phyloP scores from a whole-genome alignment of 2,113 vertebrate species.

The Centropus unirufus region DNA sequence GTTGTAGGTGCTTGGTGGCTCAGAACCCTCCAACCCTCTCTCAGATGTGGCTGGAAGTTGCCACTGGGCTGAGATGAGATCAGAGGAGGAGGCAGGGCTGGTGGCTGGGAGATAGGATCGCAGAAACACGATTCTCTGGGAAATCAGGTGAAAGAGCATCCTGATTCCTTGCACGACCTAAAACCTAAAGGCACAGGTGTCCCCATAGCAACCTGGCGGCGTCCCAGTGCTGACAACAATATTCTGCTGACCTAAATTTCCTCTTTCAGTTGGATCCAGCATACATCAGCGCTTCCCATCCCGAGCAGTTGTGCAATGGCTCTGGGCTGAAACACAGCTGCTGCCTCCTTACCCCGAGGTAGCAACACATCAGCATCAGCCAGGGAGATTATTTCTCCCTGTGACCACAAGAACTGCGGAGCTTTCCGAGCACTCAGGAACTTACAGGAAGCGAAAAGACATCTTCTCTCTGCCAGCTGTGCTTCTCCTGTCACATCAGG shows the following conservation, averaged over 20 bases:
- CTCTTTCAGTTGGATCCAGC: background rate
- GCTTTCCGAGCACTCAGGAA: background rate
- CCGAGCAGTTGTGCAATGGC: background rate
- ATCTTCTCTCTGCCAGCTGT: background rate
- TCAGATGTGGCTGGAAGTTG: background rate
- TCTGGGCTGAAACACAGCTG: background rate
- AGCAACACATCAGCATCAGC: background rate
- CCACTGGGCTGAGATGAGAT: background rate
- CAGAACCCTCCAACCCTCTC: background rate
- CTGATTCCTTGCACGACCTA: background rate
- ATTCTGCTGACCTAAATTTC: background rate
- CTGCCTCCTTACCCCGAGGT: background rate
- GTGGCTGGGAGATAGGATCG: background rate
- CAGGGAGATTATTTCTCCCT: fast-evolving
- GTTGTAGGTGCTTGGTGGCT: background rate
- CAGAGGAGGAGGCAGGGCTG: fast-evolving
- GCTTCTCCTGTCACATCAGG: background rate
- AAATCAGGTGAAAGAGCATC: background rate
- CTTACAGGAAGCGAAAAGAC: background rate
- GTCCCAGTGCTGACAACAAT: background rate
- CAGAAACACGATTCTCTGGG: background rate
- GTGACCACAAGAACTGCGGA: background rate
- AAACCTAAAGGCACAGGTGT: background rate
- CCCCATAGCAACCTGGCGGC: background rate
- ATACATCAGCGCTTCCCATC: background rate